A percentile compares a stretch with the other conserved stretches of the same genome.
Conservation (phyloP, 2,888 invertebrate species). For the Theretra japonica region DNA sequence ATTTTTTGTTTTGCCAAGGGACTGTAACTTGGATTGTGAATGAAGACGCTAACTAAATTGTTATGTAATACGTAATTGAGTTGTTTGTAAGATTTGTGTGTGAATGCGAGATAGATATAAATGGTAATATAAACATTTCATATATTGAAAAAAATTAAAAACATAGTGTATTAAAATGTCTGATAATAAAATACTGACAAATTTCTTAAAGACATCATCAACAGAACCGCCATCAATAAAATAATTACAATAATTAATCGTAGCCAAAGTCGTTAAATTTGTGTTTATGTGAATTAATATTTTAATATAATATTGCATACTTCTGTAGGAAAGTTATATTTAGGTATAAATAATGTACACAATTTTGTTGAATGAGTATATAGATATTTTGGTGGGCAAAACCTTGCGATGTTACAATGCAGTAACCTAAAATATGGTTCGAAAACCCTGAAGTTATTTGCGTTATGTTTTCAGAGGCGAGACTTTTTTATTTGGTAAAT, state of each 20-base stretch:
- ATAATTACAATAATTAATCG: too few species aligned
- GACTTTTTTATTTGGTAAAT: slow-evolving; percentile 1
- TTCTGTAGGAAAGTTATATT: too few species aligned
- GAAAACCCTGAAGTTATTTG: slow-evolving; percentile 4
- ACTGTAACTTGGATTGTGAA: neutral
- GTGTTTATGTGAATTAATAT: too few species aligned
- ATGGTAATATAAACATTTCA: neutral
- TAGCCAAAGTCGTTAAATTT: too few species aligned
- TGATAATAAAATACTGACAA: neutral
- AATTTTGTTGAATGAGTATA: too few species aligned
- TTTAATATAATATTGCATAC: too few species aligned
- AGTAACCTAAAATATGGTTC: neutral
- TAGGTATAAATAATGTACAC: too few species aligned
- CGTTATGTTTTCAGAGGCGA: neutral
- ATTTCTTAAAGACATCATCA: too few species aligned
- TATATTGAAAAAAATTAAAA: neutral
- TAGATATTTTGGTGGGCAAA: too few species aligned
- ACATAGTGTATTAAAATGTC: neutral
- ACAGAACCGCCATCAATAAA: too few species aligned
- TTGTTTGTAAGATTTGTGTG: neutral
- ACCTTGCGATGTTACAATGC: neutral
- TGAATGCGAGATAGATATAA: neutral
- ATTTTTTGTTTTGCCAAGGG: neutral
- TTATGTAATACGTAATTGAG: neutral
- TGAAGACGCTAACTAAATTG: neutral